Evolutionary conservation across 2,888 invertebrate species (phyloP), one percentile per base, ranked within the genome.

Genomic region (Leucozona laternaria): DNA sequence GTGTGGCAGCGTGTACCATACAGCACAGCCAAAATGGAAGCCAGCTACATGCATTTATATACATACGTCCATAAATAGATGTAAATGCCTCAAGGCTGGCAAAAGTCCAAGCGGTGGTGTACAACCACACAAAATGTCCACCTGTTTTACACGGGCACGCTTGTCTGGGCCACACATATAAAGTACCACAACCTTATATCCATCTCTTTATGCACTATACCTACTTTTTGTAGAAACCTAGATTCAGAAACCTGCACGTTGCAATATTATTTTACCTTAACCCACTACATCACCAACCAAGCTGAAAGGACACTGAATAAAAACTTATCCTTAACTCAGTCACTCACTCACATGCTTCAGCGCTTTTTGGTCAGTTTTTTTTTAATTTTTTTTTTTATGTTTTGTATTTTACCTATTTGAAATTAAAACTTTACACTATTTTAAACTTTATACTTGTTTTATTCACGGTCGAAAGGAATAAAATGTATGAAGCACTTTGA

Each of bases 91-190:
- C 76, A 72, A 53, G 53, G 58, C 37, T 85, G 85, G 85, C 85
- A 81, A 22, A 8, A 31, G 40, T 81, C 77, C 85, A 85, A 70
- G 57, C 37, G 37, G 57, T 45, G 37, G 25, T 55, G 20, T 68
- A 68, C 53, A 22, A 37, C 66, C 73, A 68, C 71, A 71, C 66
- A 66, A 66, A 72, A 70, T 62, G 64, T 78, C 72, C 85, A 80
- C 85, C 85, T 85, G 85, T 78, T 81, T 81, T 78, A 85, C 73
- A 78, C 62, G 68, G 45, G 48, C 50, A 70, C 57, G 81, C 80
- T 80, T 85, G 77, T 62, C 76, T 80, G 80, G 37, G 10, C 55
- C n/a, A 25, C 28, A 73, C n/a, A 25, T 20, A 73, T 48, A 75
- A 66, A 43, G 55, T 53, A 68, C 53, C 45, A 68, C 58, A 79